Evolutionary conservation across 2,888 invertebrate genomes (phyloP), one percentile per base, ranked within the genome.

Genomic region (Phengaris arion): DNA sequence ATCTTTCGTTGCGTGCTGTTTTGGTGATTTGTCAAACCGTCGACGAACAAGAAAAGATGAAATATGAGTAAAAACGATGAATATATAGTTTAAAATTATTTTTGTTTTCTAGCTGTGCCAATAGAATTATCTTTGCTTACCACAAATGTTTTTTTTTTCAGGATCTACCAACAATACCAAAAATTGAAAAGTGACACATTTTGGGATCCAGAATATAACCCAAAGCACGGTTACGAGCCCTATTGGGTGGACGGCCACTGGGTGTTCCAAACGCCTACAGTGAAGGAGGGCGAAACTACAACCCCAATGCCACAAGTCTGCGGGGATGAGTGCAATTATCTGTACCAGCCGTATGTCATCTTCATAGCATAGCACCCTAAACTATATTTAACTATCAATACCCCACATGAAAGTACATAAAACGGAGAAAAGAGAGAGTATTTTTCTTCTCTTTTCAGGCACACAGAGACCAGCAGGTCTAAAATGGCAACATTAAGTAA

Each of bases 241-340:
- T 85, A 85, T 78, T 85, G 85, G 85, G 69, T 76, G 0, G 79
- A 80, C 1, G 84, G 84, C 0, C 78, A 79, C 10, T 78, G 79
- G 78, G 77, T 81, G 52, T 48, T 52, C 2, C 35, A 68, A 8
- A 69, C 45, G 2, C 54, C 57, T 15, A 75, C 74, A n/a, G 45
- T 64, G 1, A 22, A 45, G 8, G 55, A 54, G 13, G 74, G 57
- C n/a, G 55, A 55, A n/a, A 76, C 80, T 12, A 82, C 81, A 1
- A 81, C 81, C 0, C 76, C 45, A 3, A 74, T 75, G 52, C 81
- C 80, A 1, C 74, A 74, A 46, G 79, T 84, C 3, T 85, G 85
- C 68, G 84, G 84, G 0, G 83, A 82, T 8, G 81, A 80, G 72
- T 86, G 85, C 77, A 78, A 72, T 35, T 79, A 82, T 52, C 73